Percentiles rank a stretch among this genome's conserved stretches.
Evolutionary conservation across 2,797 vertebrate species (phyloP).

Genomic region (Zenarchopterus dispar): DNA sequence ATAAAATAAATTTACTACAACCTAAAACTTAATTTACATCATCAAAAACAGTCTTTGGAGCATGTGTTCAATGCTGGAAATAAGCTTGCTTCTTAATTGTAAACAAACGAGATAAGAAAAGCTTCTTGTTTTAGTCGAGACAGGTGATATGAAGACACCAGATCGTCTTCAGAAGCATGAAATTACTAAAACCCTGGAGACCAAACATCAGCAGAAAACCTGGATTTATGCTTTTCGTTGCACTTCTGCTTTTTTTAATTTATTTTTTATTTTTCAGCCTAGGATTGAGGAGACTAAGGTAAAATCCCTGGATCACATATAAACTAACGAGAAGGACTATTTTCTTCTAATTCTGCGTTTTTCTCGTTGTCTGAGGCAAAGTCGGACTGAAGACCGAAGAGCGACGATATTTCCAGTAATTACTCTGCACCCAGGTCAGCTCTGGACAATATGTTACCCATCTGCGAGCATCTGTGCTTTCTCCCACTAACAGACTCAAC

Average conservation of each 20-base stretch:
- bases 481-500: conserved; percentile 88
- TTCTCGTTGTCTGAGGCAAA: conserved; percentile 9
- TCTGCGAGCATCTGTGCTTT: conserved; percentile 95
- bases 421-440: conserved; percentile 88
- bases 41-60: no score
- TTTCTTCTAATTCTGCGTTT: not conserved
- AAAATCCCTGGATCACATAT: no score
- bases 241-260: not conserved
- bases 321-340: not conserved
- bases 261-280: not conserved
- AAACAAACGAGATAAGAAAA: conserved; percentile 27
- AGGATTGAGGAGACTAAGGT: no score
- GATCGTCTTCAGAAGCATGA: conserved; percentile 35
- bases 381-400: conserved; percentile 70
- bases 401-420: conserved; percentile 92
- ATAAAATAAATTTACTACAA: not conserved
- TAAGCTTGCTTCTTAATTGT: conserved; percentile 6
- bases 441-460: conserved; percentile 97
- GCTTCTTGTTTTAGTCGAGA: conserved; percentile 21
- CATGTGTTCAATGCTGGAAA: conserved; percentile 13
- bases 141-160: conserved; percentile 3
- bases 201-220: conserved; percentile 15
- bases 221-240: conserved; percentile 14
- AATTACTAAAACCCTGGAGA: conserved; percentile 31
- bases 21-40: no score